A percentile compares a stretch with the other conserved stretches of the same genome.
Evolutionary conservation across 2,888 invertebrate genomes (phyloP).

Genomic region (Marronus borbonicus): DNA sequence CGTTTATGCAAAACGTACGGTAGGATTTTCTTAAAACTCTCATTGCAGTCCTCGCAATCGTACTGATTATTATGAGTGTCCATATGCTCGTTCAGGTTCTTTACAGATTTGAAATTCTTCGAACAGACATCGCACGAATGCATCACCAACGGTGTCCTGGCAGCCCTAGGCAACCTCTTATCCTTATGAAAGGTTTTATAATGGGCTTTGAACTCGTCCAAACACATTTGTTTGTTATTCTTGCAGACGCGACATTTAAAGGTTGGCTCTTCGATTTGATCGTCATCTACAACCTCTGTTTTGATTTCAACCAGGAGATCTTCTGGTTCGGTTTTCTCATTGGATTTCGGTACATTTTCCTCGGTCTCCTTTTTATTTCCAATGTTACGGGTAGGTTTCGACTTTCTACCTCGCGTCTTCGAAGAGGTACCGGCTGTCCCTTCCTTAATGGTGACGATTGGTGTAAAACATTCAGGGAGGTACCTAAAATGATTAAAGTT

Average conservation of each 20-base stretch:
- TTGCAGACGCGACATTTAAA: conserved; percentile 50
- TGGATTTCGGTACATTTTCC: no score
- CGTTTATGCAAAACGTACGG: conserved; percentile 67
- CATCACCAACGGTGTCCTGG: conserved; percentile 58
- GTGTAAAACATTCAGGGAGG: conserved; percentile 63
- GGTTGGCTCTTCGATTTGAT: conserved; percentile 29
- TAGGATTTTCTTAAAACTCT: conserved; percentile 65
- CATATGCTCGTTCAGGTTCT: conserved; percentile 66
- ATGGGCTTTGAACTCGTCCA: conserved; percentile 47
- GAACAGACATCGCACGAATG: conserved; percentile 67
- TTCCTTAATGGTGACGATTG: conserved; percentile 65
- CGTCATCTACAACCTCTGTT: conserved; percentile 37
- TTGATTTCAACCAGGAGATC: conserved; percentile 33
- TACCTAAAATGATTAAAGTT: conserved; percentile 62
- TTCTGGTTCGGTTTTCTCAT: no score
- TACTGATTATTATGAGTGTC: conserved; percentile 68
- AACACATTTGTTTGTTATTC: conserved; percentile 22
- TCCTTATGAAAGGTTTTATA: conserved; percentile 60
- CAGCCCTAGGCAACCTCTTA: conserved; percentile 60
- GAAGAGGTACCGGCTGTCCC: neutral
- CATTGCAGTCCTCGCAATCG: conserved; percentile 67
- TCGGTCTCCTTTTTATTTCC: conserved; percentile 38
- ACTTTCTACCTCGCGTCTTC: neutral
- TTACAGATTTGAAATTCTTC: conserved; percentile 60
- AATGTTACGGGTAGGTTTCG: conserved; percentile 30